These are phyloP conservation scores for Lepisosteus oculatus DNA, from an alignment of 2,113 vertebrate species.

Conservation along the genomic window DNA sequence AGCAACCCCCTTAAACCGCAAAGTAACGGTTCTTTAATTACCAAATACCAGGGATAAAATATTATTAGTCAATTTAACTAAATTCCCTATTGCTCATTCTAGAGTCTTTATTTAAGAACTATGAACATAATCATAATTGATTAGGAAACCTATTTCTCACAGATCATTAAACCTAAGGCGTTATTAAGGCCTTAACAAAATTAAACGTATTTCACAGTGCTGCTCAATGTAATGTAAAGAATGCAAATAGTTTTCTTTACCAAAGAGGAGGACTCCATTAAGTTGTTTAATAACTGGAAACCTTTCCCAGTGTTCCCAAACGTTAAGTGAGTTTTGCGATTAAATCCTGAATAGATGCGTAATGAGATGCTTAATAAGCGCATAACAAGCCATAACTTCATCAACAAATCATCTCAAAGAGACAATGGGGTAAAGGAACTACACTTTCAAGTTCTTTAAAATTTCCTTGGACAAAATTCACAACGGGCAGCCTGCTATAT, in stretches of 20 bases:
- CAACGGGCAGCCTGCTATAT: no score
- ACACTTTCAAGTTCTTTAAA: no score
- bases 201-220: conserved; percentile 56
- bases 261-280: conserved; percentile 43
- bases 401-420: conserved; percentile 42
- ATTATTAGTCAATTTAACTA: conserved; percentile 42
- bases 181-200: conserved; percentile 30
- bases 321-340: conserved; percentile 41
- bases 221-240: conserved; percentile 50
- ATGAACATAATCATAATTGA: conserved; percentile 52
- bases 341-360: conserved; percentile 44
- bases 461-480: no score
- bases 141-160: conserved; percentile 52
- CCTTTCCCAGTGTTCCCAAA: conserved; percentile 23
- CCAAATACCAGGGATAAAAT: conserved; percentile 59
- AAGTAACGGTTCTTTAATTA: conserved; percentile 17
- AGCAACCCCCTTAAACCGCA: no score
- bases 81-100: conserved; percentile 45
- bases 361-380: conserved; percentile 59
- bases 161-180: conserved; percentile 57
- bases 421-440: not conserved
- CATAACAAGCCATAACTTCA: conserved; percentile 51
- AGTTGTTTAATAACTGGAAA: conserved; percentile 35
- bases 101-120: conserved; percentile 51
- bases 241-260: conserved; percentile 49